Conservation (phyloP, 2,797 vertebrate genomes). For the Myotis pilosus region DNA sequence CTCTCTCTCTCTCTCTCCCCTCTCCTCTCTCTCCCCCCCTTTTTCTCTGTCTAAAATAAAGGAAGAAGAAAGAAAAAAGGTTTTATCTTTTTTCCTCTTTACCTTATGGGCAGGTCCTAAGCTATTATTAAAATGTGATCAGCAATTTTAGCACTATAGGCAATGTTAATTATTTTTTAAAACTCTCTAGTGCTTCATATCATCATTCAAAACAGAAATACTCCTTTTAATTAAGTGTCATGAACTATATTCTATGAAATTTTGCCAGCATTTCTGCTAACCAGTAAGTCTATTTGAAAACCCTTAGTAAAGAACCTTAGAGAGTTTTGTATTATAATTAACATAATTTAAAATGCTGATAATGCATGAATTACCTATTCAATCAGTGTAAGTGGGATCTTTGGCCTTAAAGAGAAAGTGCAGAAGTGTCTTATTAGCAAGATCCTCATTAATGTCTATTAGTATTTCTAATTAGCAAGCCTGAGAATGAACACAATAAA, state of each 20-base stretch:
- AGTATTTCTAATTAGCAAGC: conserved; percentile 62
- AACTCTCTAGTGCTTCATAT: conserved; percentile 55
- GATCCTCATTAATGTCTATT: conserved; percentile 54
- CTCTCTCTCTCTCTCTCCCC: too few species aligned
- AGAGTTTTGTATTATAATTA: conserved; percentile 65
- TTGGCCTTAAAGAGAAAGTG: conserved; percentile 66
- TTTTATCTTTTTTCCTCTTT: conserved; percentile 19
- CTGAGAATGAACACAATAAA: conserved; percentile 52
- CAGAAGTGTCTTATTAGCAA: conserved; percentile 17
- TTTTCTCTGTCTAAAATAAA: background rate
- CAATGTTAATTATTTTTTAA: conserved; percentile 71
- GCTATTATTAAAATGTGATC: conserved; percentile 23
- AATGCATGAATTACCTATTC: conserved; percentile 57
- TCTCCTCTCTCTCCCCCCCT: too few species aligned
- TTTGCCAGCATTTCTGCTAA: conserved; percentile 65
- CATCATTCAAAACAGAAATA: conserved; percentile 73
- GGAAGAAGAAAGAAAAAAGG: background rate
- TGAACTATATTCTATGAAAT: conserved; percentile 70
- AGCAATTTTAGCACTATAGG: conserved; percentile 50
- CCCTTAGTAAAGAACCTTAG: conserved; percentile 65
- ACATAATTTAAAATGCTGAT: conserved; percentile 68
- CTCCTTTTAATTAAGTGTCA: conserved; percentile 77
- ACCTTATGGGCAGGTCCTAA: background rate
- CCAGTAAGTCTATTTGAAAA: conserved; percentile 70
- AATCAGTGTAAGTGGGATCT: conserved; percentile 63